phyloP scores from a whole-genome alignment of 2,113 vertebrate genomes.

The Ondatra zibethicus region DNA sequence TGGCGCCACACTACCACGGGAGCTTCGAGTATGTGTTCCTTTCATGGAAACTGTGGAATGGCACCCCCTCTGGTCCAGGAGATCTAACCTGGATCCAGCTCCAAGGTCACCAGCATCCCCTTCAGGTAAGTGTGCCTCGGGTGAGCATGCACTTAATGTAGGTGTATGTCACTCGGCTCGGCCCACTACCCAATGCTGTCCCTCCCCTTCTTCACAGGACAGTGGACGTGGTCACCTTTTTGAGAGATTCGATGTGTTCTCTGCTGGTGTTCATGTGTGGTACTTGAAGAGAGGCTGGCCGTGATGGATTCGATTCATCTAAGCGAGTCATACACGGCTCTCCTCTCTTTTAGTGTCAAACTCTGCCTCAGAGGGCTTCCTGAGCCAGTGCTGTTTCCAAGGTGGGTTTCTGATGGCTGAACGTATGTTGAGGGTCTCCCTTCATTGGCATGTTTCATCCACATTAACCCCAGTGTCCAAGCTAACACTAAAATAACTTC shows the following conservation, averaged over 20 bases:
- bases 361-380: slow-evolving; percentile 52
- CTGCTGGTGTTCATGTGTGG: neutral
- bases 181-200: slow-evolving; percentile 73
- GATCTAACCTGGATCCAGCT: neutral
- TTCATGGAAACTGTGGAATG: fast-evolving
- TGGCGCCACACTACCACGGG: fast-evolving
- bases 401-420: slow-evolving; percentile 54
- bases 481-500: neutral
- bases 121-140: slow-evolving; percentile 76
- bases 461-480: neutral
- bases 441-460: neutral
- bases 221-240: neutral
- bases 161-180: slow-evolving; percentile 80
- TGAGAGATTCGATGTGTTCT: neutral
- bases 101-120: neutral
- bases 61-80: neutral
- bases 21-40: fast-evolving
- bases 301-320: slow-evolving; percentile 72
- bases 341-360: slow-evolving; percentile 74
- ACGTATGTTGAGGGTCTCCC: neutral
- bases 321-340: slow-evolving; percentile 76
- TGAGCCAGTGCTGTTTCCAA: neutral
- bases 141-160: slow-evolving; percentile 70
- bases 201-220: slow-evolving; percentile 60
- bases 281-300: slow-evolving; percentile 78